Percentiles rank a stretch among this genome's conserved stretches.
Conservation (phyloP, 2,113 vertebrate species). For the Castor canadensis region DNA sequence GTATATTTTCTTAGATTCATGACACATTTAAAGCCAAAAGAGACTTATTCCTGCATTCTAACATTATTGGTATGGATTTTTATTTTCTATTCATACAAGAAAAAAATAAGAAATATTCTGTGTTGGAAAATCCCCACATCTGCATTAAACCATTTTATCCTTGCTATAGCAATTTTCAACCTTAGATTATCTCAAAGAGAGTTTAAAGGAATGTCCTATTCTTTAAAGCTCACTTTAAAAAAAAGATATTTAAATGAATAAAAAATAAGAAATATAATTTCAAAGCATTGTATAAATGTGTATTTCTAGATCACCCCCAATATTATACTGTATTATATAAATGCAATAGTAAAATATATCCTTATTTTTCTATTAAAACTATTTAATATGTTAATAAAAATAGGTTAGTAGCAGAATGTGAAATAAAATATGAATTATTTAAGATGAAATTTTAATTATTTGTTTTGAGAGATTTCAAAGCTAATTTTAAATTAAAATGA, state of each 20-base stretch:
- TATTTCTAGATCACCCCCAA: not conserved
- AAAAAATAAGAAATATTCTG: not conserved
- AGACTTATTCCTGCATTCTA: not conserved
- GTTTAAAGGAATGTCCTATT: not conserved
- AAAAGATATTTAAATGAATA: not conserved
- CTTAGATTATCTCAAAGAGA: not conserved
- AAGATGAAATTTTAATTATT: not conserved
- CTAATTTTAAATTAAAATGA: not conserved
- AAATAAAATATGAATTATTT: not conserved
- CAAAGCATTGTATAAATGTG: not conserved
- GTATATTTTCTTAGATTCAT: not conserved
- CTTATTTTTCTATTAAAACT: not conserved
- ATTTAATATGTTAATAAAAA: not conserved
- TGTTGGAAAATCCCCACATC: not conserved
- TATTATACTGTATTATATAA: not conserved
- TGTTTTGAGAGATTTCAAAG: not conserved
- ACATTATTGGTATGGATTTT: conserved; percentile 20
- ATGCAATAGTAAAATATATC: not conserved
- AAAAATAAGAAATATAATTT: not conserved
- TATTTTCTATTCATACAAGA: not conserved
- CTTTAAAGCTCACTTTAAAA: not conserved
- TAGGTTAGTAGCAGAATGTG: not conserved
- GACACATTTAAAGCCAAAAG: not conserved
- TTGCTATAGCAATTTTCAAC: not conserved
- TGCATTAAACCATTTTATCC: not conserved